Base-by-base conservation (phyloP, 2,888 invertebrate genomes). In the Caradrina kadenii region DNA sequence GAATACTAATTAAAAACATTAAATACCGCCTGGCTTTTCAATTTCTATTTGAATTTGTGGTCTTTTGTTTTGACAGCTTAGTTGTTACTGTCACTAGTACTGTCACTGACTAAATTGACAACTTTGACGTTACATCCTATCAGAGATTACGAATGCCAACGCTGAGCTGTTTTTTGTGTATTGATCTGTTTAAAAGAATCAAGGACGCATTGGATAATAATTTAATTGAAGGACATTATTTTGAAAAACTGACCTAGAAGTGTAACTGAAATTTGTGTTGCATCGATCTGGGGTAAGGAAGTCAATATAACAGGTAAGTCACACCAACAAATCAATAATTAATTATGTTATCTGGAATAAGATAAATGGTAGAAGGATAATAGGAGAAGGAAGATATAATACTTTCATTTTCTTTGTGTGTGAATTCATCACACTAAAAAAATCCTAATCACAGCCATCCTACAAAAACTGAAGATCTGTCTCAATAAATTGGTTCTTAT, bases 121-220 rank as follows among this genome's bases (percentile, higher is more conserved):
- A 55, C n/a, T 59, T 60, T 66, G 68, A 67, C 60, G 66, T 67
- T 61, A 49, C 22, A 48, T 56, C 35, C 35, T 63, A 39, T 19
- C 42, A 8, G 6, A 19, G 2, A 42, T 39, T 77, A 73, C 48
- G 73, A 72, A 79, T 80, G 80, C 74, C 82, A 81, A 81, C 82
- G 83, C 74, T 83, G 80, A 83, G 78, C 86, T 86, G 84, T 87
- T 88, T 82, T 88, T 88, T 87, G 86, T 89, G 85, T 90, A 90
- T 90, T 87, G 89, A 90, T 89, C 74, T 83, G 75, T 80, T 6
- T 69, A 70, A 53, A 73, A 70, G 69, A 85, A 83, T 83, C 77
- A 75, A 80, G 65, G 77, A 73, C 81, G 50, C 64, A 77, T 80
- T 79, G 64, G 54, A 75, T 74, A 76, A 19, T 64, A 80, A 66